Conservation (phyloP, 2,113 vertebrate genomes). For the Panthera tigris region DNA sequence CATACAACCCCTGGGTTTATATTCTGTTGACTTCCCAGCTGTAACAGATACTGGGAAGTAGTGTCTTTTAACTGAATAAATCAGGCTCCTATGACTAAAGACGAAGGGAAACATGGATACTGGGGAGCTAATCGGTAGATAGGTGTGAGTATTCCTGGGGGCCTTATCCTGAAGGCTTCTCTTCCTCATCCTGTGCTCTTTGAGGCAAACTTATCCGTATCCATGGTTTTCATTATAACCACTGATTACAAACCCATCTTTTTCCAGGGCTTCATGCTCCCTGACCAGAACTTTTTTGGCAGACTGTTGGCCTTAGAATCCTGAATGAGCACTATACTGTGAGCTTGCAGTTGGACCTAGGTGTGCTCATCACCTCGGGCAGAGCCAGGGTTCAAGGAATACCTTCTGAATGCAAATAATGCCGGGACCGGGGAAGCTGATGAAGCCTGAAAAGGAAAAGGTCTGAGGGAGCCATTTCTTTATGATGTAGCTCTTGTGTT, state of each 20-base stretch:
- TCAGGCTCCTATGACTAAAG: background rate
- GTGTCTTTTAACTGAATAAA: background rate
- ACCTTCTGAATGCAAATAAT: background rate
- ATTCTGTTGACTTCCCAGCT: background rate
- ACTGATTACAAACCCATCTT: background rate
- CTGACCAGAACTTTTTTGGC: background rate
- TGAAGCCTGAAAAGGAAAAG: background rate
- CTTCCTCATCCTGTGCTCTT: background rate
- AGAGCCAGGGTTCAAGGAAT: background rate
- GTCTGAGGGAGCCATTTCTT: background rate
- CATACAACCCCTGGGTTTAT: background rate
- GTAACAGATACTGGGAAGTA: background rate
- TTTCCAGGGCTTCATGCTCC: background rate
- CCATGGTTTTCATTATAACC: background rate
- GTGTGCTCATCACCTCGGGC: background rate
- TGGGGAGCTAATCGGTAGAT: background rate
- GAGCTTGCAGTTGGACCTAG: background rate
- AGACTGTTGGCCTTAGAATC: background rate
- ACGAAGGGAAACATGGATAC: background rate
- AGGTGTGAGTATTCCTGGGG: background rate
- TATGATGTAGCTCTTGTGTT: background rate
- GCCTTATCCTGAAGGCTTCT: background rate
- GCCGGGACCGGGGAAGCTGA: background rate
- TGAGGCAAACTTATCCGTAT: background rate
- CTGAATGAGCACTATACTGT: background rate